These are phyloP conservation scores for Aldabrachelys gigantea DNA, from an alignment of 2,113 vertebrate genomes.

Conservation along the genomic window DNA sequence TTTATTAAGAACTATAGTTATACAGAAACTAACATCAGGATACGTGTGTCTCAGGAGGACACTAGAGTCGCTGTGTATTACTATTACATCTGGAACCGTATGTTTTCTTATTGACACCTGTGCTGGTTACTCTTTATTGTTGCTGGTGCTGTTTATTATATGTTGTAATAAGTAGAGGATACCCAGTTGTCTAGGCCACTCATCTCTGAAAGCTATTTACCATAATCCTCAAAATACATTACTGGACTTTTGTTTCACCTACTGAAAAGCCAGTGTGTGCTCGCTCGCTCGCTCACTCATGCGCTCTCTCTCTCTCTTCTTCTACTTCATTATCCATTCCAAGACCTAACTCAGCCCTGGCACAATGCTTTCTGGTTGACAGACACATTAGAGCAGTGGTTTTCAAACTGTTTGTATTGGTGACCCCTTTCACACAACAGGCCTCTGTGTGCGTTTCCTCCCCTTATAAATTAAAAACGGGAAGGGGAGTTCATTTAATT, in stretches of 20 bases:
- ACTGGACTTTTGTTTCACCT: neutral
- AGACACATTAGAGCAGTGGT: neutral
- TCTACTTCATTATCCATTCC: neutral
- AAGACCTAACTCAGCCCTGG: neutral
- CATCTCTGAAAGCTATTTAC: neutral
- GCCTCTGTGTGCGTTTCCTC: no score
- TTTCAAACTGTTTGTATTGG: no score
- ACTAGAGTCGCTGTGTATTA: neutral
- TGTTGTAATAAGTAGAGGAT: neutral
- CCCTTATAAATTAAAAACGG: no score
- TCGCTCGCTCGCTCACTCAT: no score
- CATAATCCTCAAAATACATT: neutral
- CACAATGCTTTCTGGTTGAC: neutral
- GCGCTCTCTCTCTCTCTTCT: neutral
- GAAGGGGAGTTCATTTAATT: no score
- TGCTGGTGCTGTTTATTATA: neutral
- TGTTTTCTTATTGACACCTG: neutral
- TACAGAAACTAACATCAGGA: neutral
- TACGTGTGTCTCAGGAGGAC: neutral
- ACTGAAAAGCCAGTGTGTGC: no score
- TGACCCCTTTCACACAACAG: no score
- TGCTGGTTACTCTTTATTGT: neutral
- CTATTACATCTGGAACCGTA: neutral
- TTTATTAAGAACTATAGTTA: neutral
- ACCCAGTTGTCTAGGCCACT: fast-evolving